Percentiles rank a stretch among this genome's conserved stretches.
phyloP scores from a whole-genome alignment of 2,797 vertebrate species.

The Enteromius anoplus region DNA sequence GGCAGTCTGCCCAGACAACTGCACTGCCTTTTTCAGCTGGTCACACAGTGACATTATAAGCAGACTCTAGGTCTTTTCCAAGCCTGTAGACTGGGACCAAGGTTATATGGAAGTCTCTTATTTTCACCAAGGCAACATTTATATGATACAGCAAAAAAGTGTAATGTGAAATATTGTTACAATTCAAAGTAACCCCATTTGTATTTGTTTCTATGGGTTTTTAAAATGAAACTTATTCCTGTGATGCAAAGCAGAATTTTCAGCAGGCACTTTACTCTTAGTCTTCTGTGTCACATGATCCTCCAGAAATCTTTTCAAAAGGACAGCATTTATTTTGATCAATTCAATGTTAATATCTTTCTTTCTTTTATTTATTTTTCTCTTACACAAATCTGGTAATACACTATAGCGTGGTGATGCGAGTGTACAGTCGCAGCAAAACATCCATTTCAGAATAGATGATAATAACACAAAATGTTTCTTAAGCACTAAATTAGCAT shows the following conservation, averaged over 20 bases:
- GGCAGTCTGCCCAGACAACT: constrained; percentile 41
- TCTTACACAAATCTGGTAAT: neutral
- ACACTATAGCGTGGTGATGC: neutral
- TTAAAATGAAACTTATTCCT: neutral
- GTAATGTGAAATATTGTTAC: neutral
- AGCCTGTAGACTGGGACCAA: neutral
- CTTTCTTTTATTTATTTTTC: neutral
- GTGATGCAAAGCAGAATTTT: neutral
- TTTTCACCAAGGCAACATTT: neutral
- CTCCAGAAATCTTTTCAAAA: neutral
- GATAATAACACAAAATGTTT: neutral
- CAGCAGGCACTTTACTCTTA: neutral
- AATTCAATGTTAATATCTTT: neutral
- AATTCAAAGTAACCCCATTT: neutral
- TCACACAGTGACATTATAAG: constrained; percentile 11
- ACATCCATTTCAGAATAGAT: neutral
- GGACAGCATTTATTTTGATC: neutral
- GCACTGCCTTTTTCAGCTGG: constrained; percentile 45
- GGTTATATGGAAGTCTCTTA: neutral
- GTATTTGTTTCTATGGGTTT: neutral
- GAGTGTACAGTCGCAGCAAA: neutral
- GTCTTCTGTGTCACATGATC: neutral
- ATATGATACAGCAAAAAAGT: neutral
- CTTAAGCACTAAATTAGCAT: neutral
- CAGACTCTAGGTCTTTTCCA: neutral